Base-by-base conservation (phyloP, 2,113 vertebrate species). In the Marmota monax region DNA sequence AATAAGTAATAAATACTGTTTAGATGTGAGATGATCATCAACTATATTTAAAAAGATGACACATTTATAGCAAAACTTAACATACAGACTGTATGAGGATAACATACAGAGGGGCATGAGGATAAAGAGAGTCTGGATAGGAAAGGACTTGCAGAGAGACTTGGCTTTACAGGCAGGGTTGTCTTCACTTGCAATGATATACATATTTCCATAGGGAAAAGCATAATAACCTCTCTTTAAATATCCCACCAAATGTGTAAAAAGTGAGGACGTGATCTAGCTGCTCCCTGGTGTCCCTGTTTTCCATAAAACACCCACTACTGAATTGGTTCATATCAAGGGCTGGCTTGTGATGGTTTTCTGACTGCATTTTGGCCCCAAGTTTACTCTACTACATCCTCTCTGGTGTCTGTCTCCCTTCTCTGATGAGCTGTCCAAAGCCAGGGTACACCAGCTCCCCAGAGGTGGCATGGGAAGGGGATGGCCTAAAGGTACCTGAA, bases 291-390 rank as follows among this genome's bases (percentile, higher is more conserved):
- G 7, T 8, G 17, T 16, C 51, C 90, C 51, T 37, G 37, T 45
- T 77, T 90, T 69, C 93, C 45, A 69, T 69, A 72, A 77, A 97
- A 74, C 77, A 63, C 65, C 63, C 82, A 85, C 73, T 56, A 76
- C 74, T 9, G 48, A 83, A 78, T 88, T 77, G 78, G 83, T n/a
- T 69, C 78, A 67, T 8, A 2, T 14, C 4, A 3, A 39, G 12
- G 63, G 96, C 65, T 76, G 87, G 42, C 76, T 77, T 39, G n/a
- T 23, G 61, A 78, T 42, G 74, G 56, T 39, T 95, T 80, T 45
- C 65, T 5, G 61, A 72, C 58, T 39, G 79, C 37, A 39, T 69
- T 80, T 3, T 27, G 84, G 70, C 45, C 70, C 69, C 42, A n/a
- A 77, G 39, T 61, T 88, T 69, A 93, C 63, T 56, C 92, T 23